A percentile compares a stretch with the other conserved stretches of the same genome.
phyloP scores from a whole-genome alignment of 2,888 invertebrate species.

The Cybosia mesomella region DNA sequence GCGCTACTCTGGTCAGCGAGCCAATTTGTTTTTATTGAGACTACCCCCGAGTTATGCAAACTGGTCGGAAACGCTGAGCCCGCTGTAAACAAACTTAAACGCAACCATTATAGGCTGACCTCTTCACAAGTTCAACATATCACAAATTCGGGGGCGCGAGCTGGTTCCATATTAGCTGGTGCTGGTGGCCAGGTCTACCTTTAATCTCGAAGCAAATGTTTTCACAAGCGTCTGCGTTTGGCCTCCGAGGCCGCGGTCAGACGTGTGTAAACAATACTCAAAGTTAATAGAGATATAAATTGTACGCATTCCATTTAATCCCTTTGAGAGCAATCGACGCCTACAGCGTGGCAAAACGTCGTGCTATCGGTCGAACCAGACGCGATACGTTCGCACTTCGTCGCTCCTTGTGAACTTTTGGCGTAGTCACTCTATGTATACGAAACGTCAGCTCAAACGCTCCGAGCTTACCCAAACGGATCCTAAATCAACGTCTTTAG shows the following conservation, averaged over 20 bases:
- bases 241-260: conserved; percentile 76
- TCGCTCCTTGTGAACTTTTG: conserved; percentile 54
- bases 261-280: conserved; percentile 82
- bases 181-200: conserved; percentile 73
- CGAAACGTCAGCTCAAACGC: conserved; percentile 62
- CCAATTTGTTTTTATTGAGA: conserved; percentile 87
- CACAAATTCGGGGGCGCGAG: conserved; percentile 44
- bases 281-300: conserved; percentile 86
- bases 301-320: conserved; percentile 81
- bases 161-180: conserved; percentile 62
- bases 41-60: conserved; percentile 86
- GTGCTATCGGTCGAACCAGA: conserved; percentile 72
- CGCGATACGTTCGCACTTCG: conserved; percentile 50
- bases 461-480: conserved; percentile 46
- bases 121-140: conserved; percentile 33
- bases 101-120: conserved; percentile 68
- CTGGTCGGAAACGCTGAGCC: conserved; percentile 83
- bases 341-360: conserved; percentile 69
- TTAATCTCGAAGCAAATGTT: conserved; percentile 83
- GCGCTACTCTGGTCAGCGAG: conserved; percentile 79
- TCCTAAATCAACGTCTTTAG: conserved; percentile 66
- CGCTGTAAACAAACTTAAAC: conserved; percentile 82
- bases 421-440: conserved; percentile 35
- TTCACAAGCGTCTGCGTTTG: conserved; percentile 79
- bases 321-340: conserved; percentile 78